Evolutionary conservation across 2,797 vertebrate genomes (phyloP), one percentile per base, ranked within the genome.

Genomic region (Sebastes trivittatus): DNA sequence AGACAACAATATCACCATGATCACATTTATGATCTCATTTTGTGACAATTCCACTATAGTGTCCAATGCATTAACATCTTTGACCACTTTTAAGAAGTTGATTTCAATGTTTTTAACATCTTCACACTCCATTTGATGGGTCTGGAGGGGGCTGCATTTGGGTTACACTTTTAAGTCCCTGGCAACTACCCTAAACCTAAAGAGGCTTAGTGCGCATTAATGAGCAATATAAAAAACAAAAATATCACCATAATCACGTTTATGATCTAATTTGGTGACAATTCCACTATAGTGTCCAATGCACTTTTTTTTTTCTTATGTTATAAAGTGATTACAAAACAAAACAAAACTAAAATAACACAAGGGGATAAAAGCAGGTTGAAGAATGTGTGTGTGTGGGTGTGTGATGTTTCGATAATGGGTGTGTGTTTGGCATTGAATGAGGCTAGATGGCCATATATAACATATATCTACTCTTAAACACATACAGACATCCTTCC

Each of bases 91-190:
- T 7, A 27, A 46, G 4, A 32, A 84, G 81, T 81, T 77, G 7
- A 63, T 32, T 55, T 70, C 0, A 38, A 38, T 5, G 36, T 38
- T 38, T 36, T 36, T 38, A 38, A 36, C 32, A 34, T 34, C 32
- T 34, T 34, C 32, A 34, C 32, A 34, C 32, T 0, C 32, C 32
- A 34, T 34, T 34, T 34, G 34, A 36, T 36, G 74, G 85, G 80
- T 81, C 81, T 77, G 82, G 78, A 85, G 75, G 68, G 92, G 78
- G 52, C 29, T 78, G 59, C 78, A 89, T 95, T 95, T 93, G 92
- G 95, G 95, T 93, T 95, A 90, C 93, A 94, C 93, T 92, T 83
- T 16, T 88, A 75, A 69, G 58, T 56, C 72, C 52, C 61, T 92
- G 86, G 90, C 87, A 86, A 77, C 75, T 36, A 54, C 71, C 79